Percentiles rank a stretch among this genome's conserved stretches.
Conservation (phyloP, 1,140 invertebrate species). For the Pogonognathellus flavescens region DNA sequence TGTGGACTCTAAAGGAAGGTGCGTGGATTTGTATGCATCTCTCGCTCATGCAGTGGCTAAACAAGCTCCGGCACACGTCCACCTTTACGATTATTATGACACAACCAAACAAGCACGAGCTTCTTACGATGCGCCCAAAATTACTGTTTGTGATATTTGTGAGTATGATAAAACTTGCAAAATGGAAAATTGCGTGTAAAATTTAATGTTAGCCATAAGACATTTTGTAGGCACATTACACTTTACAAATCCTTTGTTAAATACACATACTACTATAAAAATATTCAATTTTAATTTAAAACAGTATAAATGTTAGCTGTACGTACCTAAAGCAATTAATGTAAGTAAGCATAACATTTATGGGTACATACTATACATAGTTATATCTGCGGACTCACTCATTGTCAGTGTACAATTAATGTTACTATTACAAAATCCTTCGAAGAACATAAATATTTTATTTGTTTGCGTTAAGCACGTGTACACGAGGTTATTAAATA, state of each 20-base stretch:
- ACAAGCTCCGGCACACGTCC: conserved; percentile 85
- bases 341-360: background rate
- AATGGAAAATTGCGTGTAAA: background rate
- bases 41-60: conserved; percentile 86
- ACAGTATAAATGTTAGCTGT: background rate
- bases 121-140: conserved; percentile 50
- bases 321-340: background rate
- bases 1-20: background rate
- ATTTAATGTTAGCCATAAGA: background rate
- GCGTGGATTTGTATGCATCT: conserved; percentile 78
- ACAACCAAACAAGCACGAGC: conserved; percentile 43
- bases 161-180: conserved; percentile 32
- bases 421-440: no score
- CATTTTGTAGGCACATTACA: background rate
- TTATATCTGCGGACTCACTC: no score
- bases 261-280: background rate
- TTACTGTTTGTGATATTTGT: conserved; percentile 57
- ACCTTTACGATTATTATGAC: conserved; percentile 89
- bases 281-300: background rate
- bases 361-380: no score
- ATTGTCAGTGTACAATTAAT: no score
- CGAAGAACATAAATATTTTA: no score
- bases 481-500: no score
- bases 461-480: no score
- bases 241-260: background rate